Percentiles rank a stretch among this genome's conserved stretches.
phyloP scores from a whole-genome alignment of 2,888 invertebrate species.

The Eurytoma adleriae region DNA sequence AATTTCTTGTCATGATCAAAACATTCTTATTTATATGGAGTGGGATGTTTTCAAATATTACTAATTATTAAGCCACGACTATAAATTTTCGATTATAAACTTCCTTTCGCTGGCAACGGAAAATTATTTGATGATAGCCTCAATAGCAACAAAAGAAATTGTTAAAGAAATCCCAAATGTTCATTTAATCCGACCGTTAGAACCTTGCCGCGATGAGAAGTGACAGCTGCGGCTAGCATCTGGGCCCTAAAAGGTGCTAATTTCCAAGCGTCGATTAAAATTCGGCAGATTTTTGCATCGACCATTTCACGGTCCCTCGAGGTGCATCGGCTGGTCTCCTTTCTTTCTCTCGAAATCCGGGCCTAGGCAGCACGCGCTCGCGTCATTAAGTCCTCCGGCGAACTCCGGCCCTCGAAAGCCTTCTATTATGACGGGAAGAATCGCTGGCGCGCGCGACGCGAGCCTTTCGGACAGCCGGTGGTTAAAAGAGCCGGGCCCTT shows the following conservation, averaged over 20 bases:
- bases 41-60: no score
- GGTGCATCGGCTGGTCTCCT: neutral
- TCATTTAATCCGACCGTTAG: no score
- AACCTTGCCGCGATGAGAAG: neutral
- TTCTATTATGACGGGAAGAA: constrained; percentile 49
- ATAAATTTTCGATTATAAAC: no score
- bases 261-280: constrained; percentile 30
- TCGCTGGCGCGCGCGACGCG: constrained; percentile 3
- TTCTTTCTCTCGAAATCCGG: neutral
- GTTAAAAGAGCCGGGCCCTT: constrained; percentile 40
- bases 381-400: constrained; percentile 52
- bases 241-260: constrained; percentile 8
- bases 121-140: no score
- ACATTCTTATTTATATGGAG: no score
- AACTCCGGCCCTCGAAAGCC: constrained; percentile 40
- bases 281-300: constrained; percentile 43
- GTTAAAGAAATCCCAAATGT: neutral
- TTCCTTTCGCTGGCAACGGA: no score
- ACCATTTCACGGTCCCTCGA: constrained; percentile 20
- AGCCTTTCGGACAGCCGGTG: constrained; percentile 55
- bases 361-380: constrained; percentile 16
- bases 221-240: constrained; percentile 40
- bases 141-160: no score
- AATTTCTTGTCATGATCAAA: no score
- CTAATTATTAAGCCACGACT: no score